Conservation (phyloP, 2,888 invertebrate species). For the Xestia c-nigrum region DNA sequence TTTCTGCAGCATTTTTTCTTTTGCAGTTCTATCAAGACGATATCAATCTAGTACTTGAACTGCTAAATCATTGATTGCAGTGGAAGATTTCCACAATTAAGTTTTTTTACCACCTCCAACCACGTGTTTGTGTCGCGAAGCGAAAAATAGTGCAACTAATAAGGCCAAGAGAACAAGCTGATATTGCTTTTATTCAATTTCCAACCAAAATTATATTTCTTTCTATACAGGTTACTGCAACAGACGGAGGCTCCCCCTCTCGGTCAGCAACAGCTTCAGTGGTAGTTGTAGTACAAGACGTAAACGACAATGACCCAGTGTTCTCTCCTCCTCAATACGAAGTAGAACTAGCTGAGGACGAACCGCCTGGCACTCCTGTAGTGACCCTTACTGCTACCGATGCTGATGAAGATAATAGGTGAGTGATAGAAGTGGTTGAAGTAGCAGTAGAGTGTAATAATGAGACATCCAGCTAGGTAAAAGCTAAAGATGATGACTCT, state of each 20-base stretch:
- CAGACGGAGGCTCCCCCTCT: conserved; percentile 96
- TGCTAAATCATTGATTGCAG: too few relatives aligned
- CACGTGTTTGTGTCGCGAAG: too few relatives aligned
- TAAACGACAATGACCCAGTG: conserved; percentile 98
- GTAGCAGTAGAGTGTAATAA: background rate
- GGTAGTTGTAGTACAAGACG: conserved; percentile 96
- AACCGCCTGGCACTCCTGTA: conserved; percentile 97
- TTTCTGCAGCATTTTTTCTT: background rate
- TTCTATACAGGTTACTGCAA: conserved; percentile 92
- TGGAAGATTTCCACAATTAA: background rate
- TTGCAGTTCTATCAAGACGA: too few relatives aligned
- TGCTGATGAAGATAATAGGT: conserved; percentile 95
- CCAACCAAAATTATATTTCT: background rate
- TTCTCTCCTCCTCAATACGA: conserved; percentile 98
- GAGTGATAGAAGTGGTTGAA: background rate
- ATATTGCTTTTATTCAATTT: background rate
- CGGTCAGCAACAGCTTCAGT: conserved; percentile 97
- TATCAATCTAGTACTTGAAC: background rate
- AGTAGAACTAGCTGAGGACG: conserved; percentile 96
- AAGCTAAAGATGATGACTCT: too few relatives aligned
- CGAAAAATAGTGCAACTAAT: too few relatives aligned
- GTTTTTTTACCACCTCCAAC: too few relatives aligned
- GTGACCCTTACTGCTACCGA: conserved; percentile 97
- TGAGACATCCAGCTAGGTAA: too few relatives aligned
- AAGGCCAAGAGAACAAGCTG: background rate